Percentiles rank a stretch among this genome's conserved stretches.
These are phyloP conservation scores for Pocillopora damicornis DNA, from an alignment of 64 coral and sea anemone species.

Conservation along the genomic window DNA sequence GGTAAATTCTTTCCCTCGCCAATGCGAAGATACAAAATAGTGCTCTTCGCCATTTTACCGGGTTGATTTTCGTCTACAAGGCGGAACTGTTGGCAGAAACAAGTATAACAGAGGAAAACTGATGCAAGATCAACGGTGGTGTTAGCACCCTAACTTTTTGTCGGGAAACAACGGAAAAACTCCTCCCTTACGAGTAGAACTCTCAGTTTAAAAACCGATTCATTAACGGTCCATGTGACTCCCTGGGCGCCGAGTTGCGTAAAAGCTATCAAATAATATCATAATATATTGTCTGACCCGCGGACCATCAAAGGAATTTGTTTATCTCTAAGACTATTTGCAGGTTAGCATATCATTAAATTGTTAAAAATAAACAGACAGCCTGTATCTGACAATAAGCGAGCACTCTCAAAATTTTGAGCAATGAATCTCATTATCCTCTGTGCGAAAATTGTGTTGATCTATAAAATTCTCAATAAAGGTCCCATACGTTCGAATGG, in stretches of 20 bases:
- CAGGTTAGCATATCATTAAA: conserved; percentile 1
- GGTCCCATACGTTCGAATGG: background rate
- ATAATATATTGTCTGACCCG: background rate
- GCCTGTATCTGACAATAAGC: background rate
- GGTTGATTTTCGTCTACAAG: background rate
- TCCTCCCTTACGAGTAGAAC: no score
- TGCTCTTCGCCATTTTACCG: conserved; percentile 61
- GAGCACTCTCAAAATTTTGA: background rate
- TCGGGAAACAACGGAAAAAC: background rate
- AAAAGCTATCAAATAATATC: background rate
- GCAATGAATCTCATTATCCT: background rate
- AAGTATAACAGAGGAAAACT: background rate
- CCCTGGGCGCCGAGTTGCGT: background rate
- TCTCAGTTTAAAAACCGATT: background rate
- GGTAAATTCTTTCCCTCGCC: conserved; percentile 89
- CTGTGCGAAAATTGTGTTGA: background rate
- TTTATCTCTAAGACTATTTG: background rate
- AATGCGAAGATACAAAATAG: conserved; percentile 79
- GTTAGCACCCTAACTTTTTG: background rate
- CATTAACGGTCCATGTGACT: background rate
- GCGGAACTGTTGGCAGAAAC: background rate
- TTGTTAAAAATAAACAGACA: background rate
- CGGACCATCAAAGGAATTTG: background rate
- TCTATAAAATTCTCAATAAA: background rate
- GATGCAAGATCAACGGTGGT: background rate